Conservation (phyloP, 2,797 vertebrate species). For the Synanceia verrucosa region DNA sequence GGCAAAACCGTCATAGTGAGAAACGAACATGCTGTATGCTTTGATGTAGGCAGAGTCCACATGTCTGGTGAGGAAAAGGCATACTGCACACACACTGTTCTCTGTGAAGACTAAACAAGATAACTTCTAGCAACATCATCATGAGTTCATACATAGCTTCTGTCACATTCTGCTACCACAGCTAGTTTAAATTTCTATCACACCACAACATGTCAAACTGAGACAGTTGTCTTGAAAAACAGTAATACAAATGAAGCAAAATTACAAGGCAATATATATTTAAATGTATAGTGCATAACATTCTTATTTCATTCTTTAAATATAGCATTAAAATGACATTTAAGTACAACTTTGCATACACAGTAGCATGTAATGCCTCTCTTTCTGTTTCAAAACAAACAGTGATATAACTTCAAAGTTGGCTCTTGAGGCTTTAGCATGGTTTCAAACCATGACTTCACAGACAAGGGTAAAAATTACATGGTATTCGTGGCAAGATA, state of each 20-base stretch:
- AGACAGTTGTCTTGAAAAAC: slow-evolving; percentile 11
- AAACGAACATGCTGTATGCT: too few relatives aligned
- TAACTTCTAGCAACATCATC: too few relatives aligned
- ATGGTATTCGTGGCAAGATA: slow-evolving; percentile 12
- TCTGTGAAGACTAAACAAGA: too few relatives aligned
- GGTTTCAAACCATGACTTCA: neutral
- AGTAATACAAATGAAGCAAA: neutral
- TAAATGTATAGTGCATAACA: neutral
- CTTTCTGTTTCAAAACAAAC: slow-evolving; percentile 1
- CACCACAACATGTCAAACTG: neutral
- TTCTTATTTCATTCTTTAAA: neutral
- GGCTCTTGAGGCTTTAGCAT: too few relatives aligned
- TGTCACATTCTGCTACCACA: too few relatives aligned
- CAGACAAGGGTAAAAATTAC: neutral
- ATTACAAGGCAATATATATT: neutral
- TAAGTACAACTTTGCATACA: slow-evolving; percentile 5
- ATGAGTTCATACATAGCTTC: too few relatives aligned
- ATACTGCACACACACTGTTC: too few relatives aligned
- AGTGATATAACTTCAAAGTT: too few relatives aligned
- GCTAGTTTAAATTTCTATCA: neutral
- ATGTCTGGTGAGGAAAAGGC: too few relatives aligned
- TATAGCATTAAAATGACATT: neutral
- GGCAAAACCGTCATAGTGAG: too few relatives aligned
- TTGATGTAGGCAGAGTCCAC: too few relatives aligned
- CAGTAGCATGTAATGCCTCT: neutral